A percentile compares a stretch with the other conserved stretches of the same genome.
phyloP scores from a whole-genome alignment of 1,140 invertebrate species.

The Capitella teleta region DNA sequence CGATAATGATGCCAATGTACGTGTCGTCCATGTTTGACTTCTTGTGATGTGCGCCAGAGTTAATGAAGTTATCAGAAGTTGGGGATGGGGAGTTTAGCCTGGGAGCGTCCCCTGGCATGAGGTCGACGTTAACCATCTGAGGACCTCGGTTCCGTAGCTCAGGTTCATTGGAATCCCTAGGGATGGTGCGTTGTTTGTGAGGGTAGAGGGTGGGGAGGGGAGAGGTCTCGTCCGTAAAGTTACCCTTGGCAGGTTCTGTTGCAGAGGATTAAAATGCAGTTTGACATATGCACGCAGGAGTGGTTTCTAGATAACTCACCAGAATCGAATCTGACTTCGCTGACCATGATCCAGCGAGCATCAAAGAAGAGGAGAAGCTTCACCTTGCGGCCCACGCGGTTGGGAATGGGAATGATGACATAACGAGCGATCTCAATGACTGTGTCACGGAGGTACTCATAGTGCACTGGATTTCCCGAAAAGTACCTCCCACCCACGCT shows the following conservation, averaged over 20 bases:
- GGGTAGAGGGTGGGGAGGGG: no score
- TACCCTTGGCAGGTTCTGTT: no score
- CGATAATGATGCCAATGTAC: constrained; percentile 70
- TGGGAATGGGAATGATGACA: constrained; percentile 70
- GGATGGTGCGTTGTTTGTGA: no score
- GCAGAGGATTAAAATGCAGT: no score
- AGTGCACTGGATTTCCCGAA: background rate
- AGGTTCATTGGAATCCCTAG: no score
- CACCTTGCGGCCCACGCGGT: constrained; percentile 68
- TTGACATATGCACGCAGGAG: background rate
- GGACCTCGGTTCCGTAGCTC: no score
- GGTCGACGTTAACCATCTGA: no score
- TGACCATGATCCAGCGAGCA: constrained; percentile 76
- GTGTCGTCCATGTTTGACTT: constrained; percentile 45
- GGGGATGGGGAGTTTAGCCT: no score
- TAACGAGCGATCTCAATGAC: constrained; percentile 50
- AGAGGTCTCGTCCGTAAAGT: no score
- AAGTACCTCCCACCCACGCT: constrained; percentile 54
- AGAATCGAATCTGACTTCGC: constrained; percentile 54
- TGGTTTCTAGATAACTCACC: background rate
- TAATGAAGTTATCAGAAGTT: no score
- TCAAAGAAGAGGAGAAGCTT: constrained; percentile 69
- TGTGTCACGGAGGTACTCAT: constrained; percentile 1
- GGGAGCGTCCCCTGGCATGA: no score
- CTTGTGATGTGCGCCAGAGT: no score